These are phyloP conservation scores for Bovichtus diacanthus DNA, from an alignment of 2,797 vertebrate genomes.

Conservation along the genomic window DNA sequence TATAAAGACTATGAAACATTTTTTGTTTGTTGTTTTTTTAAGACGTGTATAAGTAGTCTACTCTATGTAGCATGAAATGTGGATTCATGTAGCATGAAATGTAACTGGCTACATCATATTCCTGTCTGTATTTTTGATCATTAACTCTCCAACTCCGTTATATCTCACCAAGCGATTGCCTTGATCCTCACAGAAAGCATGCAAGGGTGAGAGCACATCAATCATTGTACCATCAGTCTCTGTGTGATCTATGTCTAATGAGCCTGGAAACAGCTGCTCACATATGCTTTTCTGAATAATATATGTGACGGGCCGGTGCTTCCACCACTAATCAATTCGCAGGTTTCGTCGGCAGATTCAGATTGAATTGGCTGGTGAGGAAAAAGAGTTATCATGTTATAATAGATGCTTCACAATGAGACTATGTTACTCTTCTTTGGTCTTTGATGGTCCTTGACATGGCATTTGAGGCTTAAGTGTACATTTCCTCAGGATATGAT, in stretches of 20 bases:
- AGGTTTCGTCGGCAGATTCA: slow-evolving; percentile 28
- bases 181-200: slow-evolving; percentile 54
- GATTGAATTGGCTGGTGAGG: slow-evolving; percentile 12
- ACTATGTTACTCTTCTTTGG: background rate
- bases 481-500: slow-evolving; percentile 1
- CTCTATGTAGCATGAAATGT: background rate
- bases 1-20: background rate
- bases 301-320: slow-evolving; percentile 58
- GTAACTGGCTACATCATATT: background rate
- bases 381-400: slow-evolving; percentile 6
- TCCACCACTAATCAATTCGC: slow-evolving; percentile 47
- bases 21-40: background rate
- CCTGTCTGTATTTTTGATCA: slow-evolving; percentile 17
- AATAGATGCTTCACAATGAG: background rate
- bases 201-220: slow-evolving; percentile 59
- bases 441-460: background rate
- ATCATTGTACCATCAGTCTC: slow-evolving; percentile 65
- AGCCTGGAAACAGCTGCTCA: slow-evolving; percentile 77
- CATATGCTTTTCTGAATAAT: slow-evolving; percentile 77
- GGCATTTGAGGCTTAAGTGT: background rate
- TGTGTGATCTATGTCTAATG: slow-evolving; percentile 73
- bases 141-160: slow-evolving; percentile 22
- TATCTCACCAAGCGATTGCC: slow-evolving; percentile 25
- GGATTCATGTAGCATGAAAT: background rate
- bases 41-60: background rate